Evolutionary conservation across 2,113 vertebrate genomes (phyloP).

Genomic region (Perca fluviatilis): DNA sequence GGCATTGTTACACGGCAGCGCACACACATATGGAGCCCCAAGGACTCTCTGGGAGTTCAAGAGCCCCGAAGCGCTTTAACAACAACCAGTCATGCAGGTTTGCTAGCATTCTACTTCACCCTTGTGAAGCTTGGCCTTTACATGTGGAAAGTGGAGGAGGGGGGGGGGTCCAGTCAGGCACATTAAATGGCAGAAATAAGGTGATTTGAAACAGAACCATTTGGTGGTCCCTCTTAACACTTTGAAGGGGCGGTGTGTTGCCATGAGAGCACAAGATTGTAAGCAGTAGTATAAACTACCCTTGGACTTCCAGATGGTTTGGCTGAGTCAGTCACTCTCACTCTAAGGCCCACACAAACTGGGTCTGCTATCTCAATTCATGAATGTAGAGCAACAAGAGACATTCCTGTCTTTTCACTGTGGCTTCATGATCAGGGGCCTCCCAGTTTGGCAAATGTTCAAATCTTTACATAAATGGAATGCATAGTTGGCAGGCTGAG

Average conservation of each 20-base stretch:
- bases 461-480: conserved; percentile 4
- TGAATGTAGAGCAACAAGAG: conserved; percentile 18
- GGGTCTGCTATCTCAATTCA: conserved; percentile 28
- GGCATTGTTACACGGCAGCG: conserved; percentile 73
- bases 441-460: not conserved
- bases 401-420: conserved; percentile 15
- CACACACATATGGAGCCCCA: conserved; percentile 70
- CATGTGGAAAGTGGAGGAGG: not conserved
- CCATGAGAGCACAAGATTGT: conserved; percentile 26
- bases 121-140: conserved; percentile 21
- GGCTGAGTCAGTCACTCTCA: conserved; percentile 5
- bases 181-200: conserved; percentile 7
- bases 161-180: not conserved
- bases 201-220: not conserved
- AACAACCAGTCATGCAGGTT: conserved; percentile 70
- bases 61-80: conserved; percentile 47
- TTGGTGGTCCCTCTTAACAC: not conserved
- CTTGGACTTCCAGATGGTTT: conserved; percentile 62
- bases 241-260: not conserved
- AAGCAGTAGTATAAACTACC: conserved; percentile 48
- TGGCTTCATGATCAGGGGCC: not conserved
- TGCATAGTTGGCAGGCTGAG: not conserved
- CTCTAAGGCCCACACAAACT: conserved; percentile 24
- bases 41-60: conserved; percentile 66
- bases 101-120: conserved; percentile 54